Evolutionary conservation across 1,140 invertebrate species (phyloP).

Genomic region (Hypsibius dujardini): DNA sequence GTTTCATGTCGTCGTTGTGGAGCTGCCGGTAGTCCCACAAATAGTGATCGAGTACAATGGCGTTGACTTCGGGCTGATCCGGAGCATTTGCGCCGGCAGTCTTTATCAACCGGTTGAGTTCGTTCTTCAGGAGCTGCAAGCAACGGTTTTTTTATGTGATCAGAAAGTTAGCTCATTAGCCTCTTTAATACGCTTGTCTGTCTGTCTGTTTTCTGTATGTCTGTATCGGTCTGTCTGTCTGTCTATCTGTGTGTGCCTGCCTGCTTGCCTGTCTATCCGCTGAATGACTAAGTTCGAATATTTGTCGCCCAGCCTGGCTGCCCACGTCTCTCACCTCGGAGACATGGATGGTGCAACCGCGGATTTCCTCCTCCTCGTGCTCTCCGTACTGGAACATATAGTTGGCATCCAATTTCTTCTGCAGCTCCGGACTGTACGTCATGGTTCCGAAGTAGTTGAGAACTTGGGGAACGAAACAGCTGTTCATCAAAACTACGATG

Average conservation of each 20-base stretch:
- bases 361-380: conserved; percentile 67
- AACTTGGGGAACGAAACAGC: conserved; percentile 51
- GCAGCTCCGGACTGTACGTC: conserved; percentile 53
- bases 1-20: conserved; percentile 47
- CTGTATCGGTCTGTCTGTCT: too few species aligned
- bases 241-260: neutral
- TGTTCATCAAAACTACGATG: conserved; percentile 1
- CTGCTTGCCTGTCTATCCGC: too few species aligned
- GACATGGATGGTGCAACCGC: conserved; percentile 72
- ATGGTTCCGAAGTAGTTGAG: conserved; percentile 64
- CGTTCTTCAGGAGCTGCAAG: conserved; percentile 37
- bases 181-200: too few species aligned
- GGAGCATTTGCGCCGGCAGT: too few species aligned
- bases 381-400: conserved; percentile 50
- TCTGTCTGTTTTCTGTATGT: too few species aligned
- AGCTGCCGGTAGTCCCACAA: conserved; percentile 74
- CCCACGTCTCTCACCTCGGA: conserved; percentile 49
- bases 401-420: conserved; percentile 46
- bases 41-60: conserved; percentile 61
- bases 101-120: conserved; percentile 34
- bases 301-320: too few species aligned
- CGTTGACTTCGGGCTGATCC: too few species aligned
- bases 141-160: neutral
- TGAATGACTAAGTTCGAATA: too few species aligned
- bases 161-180: too few species aligned